These are phyloP conservation scores for Henicopernis longicauda DNA, from an alignment of 2,113 vertebrate species.

Conservation along the genomic window DNA sequence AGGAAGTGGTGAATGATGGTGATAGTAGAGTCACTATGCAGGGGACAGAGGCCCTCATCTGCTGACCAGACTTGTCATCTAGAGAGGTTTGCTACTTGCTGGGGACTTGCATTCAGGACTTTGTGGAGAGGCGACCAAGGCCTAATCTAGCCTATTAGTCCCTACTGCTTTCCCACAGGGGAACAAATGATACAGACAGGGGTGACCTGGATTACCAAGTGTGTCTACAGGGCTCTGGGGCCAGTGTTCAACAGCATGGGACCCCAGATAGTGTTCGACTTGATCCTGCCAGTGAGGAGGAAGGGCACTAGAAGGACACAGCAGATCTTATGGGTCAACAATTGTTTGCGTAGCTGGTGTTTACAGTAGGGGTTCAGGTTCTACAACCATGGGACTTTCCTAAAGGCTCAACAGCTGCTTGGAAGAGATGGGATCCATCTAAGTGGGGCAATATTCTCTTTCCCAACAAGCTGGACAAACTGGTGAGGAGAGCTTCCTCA, in stretches of 20 bases:
- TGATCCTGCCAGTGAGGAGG: neutral
- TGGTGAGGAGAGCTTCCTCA: neutral
- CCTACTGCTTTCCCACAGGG: neutral
- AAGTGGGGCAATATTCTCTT: neutral
- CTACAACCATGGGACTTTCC: neutral
- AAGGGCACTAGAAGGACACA: neutral
- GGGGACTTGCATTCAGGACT: neutral
- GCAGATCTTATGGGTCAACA: neutral
- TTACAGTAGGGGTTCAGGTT: neutral
- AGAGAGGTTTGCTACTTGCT: neutral
- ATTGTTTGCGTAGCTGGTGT: neutral
- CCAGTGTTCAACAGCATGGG: too few relatives aligned
- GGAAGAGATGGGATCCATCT: neutral
- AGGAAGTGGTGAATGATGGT: neutral
- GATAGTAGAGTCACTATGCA: neutral
- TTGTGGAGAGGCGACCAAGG: fast-evolving
- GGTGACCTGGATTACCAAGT: neutral
- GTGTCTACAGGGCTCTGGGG: neutral
- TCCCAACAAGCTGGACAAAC: neutral
- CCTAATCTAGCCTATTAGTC: neutral
- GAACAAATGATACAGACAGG: neutral
- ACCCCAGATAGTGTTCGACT: neutral
- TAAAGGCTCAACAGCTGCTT: neutral
- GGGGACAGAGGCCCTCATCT: neutral
- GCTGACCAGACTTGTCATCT: neutral